Percentiles rank a stretch among this genome's conserved stretches.
Evolutionary conservation across 2,797 vertebrate genomes (phyloP).

Genomic region (Botia almorhae): DNA sequence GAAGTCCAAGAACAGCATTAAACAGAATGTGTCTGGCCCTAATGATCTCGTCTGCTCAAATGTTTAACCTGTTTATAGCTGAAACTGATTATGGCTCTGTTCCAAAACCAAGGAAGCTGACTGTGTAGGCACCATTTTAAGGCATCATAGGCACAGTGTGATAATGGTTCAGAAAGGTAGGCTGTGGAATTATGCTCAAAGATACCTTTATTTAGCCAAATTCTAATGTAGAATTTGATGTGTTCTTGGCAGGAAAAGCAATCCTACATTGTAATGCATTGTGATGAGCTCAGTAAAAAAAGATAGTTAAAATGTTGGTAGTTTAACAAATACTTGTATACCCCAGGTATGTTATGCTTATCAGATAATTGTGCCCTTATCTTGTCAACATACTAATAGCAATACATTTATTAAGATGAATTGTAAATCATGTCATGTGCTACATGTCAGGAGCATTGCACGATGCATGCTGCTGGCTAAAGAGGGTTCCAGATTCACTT

Average conservation of each 20-base stretch:
- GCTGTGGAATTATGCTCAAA: background rate
- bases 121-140: constrained; percentile 4
- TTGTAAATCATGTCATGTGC: too few species aligned
- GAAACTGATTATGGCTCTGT: background rate
- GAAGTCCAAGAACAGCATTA: constrained; percentile 74
- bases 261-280: background rate
- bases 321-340: background rate
- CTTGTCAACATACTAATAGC: background rate
- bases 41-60: constrained; percentile 89
- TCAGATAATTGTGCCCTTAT: background rate
- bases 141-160: background rate
- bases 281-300: background rate
- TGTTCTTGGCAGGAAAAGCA: too few species aligned
- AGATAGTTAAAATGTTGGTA: background rate
- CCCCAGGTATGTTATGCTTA: too few species aligned
- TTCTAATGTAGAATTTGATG: too few species aligned
- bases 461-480: background rate
- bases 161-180: background rate
- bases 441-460: background rate
- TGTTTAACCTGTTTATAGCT: constrained; percentile 74
- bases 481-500: background rate
- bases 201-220: background rate
- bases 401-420: too few species aligned
- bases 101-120: background rate
- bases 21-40: constrained; percentile 71